A percentile compares a stretch with the other conserved stretches of the same genome.
Evolutionary conservation across 2,113 vertebrate genomes (phyloP).

Genomic region (Neolamprologus hecqui): DNA sequence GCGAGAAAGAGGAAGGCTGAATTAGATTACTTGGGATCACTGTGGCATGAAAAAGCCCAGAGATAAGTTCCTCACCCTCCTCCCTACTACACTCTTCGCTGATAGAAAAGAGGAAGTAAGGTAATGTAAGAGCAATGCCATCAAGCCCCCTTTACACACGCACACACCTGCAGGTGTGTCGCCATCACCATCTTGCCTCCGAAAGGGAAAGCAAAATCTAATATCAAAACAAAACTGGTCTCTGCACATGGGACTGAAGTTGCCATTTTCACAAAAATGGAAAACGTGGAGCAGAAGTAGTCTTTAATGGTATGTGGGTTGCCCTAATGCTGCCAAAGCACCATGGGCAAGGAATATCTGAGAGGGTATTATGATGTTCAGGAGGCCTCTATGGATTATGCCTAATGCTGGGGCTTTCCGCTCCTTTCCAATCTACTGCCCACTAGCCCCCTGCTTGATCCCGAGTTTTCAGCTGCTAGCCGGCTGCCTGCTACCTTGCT

Average conservation of each 20-base stretch:
- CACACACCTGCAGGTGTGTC: not conserved
- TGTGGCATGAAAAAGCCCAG: constrained; percentile 65
- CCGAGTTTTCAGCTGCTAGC: not conserved
- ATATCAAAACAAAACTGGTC: not conserved
- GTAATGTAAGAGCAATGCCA: constrained; percentile 46
- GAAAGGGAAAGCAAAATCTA: constrained; percentile 7
- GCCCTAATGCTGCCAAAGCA: not conserved
- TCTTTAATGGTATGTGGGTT: not conserved
- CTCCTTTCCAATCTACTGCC: not conserved
- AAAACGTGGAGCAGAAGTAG: not conserved
- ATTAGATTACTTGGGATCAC: constrained; percentile 70
- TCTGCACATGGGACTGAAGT: not conserved
- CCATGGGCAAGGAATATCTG: not conserved
- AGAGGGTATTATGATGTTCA: not conserved
- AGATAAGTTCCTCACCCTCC: constrained; percentile 56
- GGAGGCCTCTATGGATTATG: not conserved
- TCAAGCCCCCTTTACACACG: not conserved
- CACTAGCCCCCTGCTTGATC: not conserved
- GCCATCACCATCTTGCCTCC: not conserved
- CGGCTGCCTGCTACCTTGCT: not conserved
- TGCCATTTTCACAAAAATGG: not conserved
- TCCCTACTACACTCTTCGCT: constrained; percentile 19
- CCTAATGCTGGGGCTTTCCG: not conserved
- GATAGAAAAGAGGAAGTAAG: constrained; percentile 50
- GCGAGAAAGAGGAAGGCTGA: constrained; percentile 59